Evolutionary conservation across 2,797 vertebrate genomes (phyloP), one percentile per base, ranked within the genome.

Genomic region (Pseudomugil gertrudae): DNA sequence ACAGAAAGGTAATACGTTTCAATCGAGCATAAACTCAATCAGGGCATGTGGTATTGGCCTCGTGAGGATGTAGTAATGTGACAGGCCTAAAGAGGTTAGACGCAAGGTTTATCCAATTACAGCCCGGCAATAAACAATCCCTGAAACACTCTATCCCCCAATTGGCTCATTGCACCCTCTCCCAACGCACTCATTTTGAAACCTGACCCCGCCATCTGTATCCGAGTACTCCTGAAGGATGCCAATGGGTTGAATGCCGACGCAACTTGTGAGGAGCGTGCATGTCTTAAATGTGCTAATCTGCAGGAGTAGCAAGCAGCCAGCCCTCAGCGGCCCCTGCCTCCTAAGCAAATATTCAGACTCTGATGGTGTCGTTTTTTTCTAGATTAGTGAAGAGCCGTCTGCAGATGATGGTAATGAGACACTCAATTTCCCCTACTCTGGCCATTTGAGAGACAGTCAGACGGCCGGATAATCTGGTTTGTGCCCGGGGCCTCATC

Each of bases 61-160:
- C 81, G 11, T 75, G 89, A 91, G 91, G 79, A 77, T 84, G 86
- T 90, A 78, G 80, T 81, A 80, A 92, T 91, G 89, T 91, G 91
- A 91, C 91, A 87, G 91, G 75, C 80, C 82, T 92, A 92, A 92
- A 87, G 80, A 87, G 84, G 89, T 92, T 92, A 91, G 87, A 80
- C 38, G 78, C 24, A 78, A 84, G 76, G 70, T 90, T 92, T 73
- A 92, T 91, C 84, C 84, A 90, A 92, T 92, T 92, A 90, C 80
- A 75, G 91, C 83, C 62, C 66, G 13, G 86, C 91, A 92, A 92
- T 91, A 91, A 92, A 90, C 90, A 89, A 91, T 84, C 82, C 81
- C 74, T 81, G 78, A 80, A 83, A 69, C 79, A 76, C 69, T 73
- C 76, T 59, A 80, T 81, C 63, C 85, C 80, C 86, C 79, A 21